These are phyloP conservation scores for Eupithecia tripunctaria DNA, from an alignment of 2,888 invertebrate species.

Conservation along the genomic window DNA sequence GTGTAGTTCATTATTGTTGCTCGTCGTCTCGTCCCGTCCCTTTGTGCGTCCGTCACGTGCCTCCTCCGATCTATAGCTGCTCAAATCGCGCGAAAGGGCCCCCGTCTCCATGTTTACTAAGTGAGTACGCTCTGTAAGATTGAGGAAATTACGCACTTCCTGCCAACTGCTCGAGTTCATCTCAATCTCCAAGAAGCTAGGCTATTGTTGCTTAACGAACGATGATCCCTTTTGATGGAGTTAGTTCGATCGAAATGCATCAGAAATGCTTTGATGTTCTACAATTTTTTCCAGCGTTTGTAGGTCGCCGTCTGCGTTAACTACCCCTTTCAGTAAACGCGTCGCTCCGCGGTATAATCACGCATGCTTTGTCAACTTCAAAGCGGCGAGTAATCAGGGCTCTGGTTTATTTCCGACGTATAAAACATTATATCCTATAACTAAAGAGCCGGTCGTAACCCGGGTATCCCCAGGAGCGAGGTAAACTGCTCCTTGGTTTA, in stretches of 20 bases:
- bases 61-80: conserved; percentile 58
- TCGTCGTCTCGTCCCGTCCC: conserved; percentile 61
- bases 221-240: conserved; percentile 30
- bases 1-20: conserved; percentile 67
- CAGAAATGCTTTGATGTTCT: conserved; percentile 11
- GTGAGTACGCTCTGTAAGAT: conserved; percentile 40
- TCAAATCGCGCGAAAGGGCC: conserved; percentile 58
- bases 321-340: conserved; percentile 27
- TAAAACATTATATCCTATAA: conserved; percentile 49
- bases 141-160: conserved; percentile 47
- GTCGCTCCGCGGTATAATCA: conserved; percentile 36
- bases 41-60: conserved; percentile 70
- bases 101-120: conserved; percentile 51
- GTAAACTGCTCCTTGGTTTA: conserved; percentile 46
- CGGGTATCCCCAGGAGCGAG: conserved; percentile 47
- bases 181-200: conserved; percentile 37
- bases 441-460: conserved; percentile 45
- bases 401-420: conserved; percentile 50
- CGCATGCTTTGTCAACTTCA: conserved; percentile 57
- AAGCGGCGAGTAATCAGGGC: conserved; percentile 51
- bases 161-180: conserved; percentile 42
- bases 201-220: conserved; percentile 39
- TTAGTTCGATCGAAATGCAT: conserved; percentile 7
- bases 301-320: conserved; percentile 22
- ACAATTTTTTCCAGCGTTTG: conserved; percentile 2